These are phyloP conservation scores for Orthosia cruda DNA, from an alignment of 2,888 invertebrate genomes.

Conservation along the genomic window DNA sequence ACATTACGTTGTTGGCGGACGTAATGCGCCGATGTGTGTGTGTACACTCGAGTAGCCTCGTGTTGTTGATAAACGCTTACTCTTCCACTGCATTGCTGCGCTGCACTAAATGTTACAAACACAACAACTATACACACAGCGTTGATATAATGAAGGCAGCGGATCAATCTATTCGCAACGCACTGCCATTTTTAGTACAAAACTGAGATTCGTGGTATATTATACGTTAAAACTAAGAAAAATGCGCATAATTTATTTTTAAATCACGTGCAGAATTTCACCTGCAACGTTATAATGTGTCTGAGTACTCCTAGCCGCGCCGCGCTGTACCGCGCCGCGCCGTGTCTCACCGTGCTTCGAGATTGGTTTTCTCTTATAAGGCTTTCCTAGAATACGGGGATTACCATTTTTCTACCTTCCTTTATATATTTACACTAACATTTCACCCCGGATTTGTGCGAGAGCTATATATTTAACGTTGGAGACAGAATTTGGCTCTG, in stretches of 20 bases:
- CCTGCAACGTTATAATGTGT: conserved; percentile 37
- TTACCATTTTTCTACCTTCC: conserved; percentile 51
- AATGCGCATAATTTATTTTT: conserved; percentile 17
- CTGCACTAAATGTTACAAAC: conserved; percentile 1
- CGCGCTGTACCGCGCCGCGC: neutral
- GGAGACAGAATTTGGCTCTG: conserved; percentile 14
- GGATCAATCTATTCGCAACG: too few species aligned
- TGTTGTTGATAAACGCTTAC: conserved; percentile 14
- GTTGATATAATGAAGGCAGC: too few species aligned
- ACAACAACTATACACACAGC: neutral
- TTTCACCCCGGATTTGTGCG: conserved; percentile 5
- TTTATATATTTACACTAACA: conserved; percentile 50
- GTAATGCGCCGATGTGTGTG: conserved; percentile 7
- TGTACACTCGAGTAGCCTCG: conserved; percentile 14
- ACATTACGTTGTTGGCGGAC: neutral
- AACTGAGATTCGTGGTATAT: neutral
- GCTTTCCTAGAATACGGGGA: conserved; percentile 47
- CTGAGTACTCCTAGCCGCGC: neutral
- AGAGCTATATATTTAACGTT: conserved; percentile 17
- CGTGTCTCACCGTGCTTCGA: neutral
- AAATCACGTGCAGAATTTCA: conserved; percentile 24
- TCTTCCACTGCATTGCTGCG: neutral
- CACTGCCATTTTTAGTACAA: neutral
- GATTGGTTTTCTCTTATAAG: conserved; percentile 61
- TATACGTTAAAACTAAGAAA: neutral